Base-by-base conservation (phyloP, 2,113 vertebrate species). In the Pteronura brasiliensis region DNA sequence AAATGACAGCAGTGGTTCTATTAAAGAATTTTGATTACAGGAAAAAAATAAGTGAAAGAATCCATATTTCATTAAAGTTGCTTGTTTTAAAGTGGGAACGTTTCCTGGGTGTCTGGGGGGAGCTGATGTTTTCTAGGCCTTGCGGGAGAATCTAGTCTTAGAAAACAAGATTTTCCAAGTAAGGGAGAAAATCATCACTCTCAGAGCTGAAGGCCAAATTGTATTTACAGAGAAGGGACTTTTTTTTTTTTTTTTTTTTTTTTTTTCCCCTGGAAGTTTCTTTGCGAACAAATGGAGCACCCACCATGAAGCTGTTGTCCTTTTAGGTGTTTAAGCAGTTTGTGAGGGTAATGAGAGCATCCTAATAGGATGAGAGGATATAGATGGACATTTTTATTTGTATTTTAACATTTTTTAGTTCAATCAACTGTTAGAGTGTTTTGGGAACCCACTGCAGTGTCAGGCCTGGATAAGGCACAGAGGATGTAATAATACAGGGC, bases 11-110 rank as follows among this genome's bases (percentile, higher is more conserved):
- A 65, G 76, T 39, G 25, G 20, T 93, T 95, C 81, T 63, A 3
- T 69, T 65, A 29, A 63, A 93, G 39, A 88, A 69, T n/a, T 86
- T 93, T 77, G 93, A 96, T 95, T 93, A 49, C 23, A 34, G 44
- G 59, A 15, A 0, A 6, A n/a, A 14, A 49, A 63, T 55, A 55
- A 67, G 61, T 18, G 47, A 61, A 79, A 42, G n/a, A 83, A 91
- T 69, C 67, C 82, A 14, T 65, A 82, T 88, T 96, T 90, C 83
- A 71, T 90, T 92, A 59, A 89, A 57, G 39, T 27, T 76, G 84
- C 92, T 91, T 84, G 63, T 90, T 96, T 80, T 83, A 59, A 93
- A 97, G 80, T 47, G 59, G 57, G 61, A 93, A 34, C 31, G 0
- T 67, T 96, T 84, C 44, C 92, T 89, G 83, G 76, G 79, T 82